phyloP scores from a whole-genome alignment of 2,888 invertebrate genomes.

The Achlya flavicornis region DNA sequence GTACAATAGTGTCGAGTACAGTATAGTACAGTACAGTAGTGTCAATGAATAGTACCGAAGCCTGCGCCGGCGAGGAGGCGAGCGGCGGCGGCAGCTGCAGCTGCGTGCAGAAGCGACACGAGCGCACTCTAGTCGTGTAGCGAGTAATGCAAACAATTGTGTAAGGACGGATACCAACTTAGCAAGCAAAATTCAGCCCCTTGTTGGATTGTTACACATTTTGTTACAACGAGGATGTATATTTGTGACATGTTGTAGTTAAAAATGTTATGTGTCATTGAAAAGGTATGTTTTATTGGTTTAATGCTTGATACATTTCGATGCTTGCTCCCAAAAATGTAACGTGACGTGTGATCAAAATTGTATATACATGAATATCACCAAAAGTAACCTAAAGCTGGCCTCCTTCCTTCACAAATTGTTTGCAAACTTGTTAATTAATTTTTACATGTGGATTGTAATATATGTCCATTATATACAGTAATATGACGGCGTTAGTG shows the following conservation, averaged over 20 bases:
- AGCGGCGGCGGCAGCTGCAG: constrained; percentile 39
- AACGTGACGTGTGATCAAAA: constrained; percentile 64
- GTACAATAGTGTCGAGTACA: too few relatives aligned
- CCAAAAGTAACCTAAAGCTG: constrained; percentile 80
- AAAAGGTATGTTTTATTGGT: constrained; percentile 84
- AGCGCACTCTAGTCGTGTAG: constrained; percentile 37
- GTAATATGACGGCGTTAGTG: constrained; percentile 29
- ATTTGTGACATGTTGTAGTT: constrained; percentile 82
- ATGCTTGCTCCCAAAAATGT: constrained; percentile 72
- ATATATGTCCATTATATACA: constrained; percentile 17
- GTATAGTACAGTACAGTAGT: constrained; percentile 18
- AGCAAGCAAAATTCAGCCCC: constrained; percentile 67
- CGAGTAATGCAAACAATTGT: constrained; percentile 82
- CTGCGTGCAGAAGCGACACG: constrained; percentile 44
- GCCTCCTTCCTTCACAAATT: constrained; percentile 93
- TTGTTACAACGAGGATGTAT: constrained; percentile 68
- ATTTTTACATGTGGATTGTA: constrained; percentile 38
- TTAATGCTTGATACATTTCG: constrained; percentile 71
- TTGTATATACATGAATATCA: constrained; percentile 47
- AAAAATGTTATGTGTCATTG: constrained; percentile 69
- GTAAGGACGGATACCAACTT: constrained; percentile 82
- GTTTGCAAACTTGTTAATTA: constrained; percentile 88
- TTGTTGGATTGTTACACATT: constrained; percentile 56
- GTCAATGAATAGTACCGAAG: background rate
- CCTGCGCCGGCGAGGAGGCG: constrained; percentile 43